Evolutionary conservation across 2,113 vertebrate species (phyloP).

Genomic region (Tiliqua scincoides): DNA sequence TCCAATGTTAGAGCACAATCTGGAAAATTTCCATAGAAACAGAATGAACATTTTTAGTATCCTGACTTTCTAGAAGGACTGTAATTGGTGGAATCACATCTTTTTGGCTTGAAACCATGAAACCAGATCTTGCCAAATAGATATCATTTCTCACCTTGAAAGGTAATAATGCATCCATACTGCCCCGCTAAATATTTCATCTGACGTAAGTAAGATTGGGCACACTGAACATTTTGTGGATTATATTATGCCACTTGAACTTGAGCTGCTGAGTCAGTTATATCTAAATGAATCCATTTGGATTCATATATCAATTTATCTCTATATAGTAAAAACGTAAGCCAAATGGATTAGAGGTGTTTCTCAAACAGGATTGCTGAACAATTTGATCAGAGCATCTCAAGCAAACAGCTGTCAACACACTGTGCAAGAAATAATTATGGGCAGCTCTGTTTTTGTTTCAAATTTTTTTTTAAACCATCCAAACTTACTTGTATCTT

Average conservation of each 20-base stretch:
- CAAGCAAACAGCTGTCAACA: slow-evolving; percentile 20
- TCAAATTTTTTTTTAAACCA: background rate
- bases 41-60: slow-evolving; percentile 8
- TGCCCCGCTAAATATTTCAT: background rate
- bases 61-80: rapidly evolving
- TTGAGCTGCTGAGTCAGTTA: background rate
- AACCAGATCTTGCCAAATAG: background rate
- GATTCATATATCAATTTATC: no score
- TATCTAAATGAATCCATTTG: background rate
- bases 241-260: background rate
- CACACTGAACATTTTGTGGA: background rate
- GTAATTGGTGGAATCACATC: background rate
- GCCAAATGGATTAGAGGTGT: background rate
- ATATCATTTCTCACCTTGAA: slow-evolving; percentile 17
- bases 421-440: background rate
- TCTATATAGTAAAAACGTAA: background rate
- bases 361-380: background rate
- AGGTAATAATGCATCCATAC: background rate
- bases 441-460: background rate
- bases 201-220: background rate
- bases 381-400: background rate
- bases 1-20: slow-evolving; percentile 7
- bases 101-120: slow-evolving; percentile 14
- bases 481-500: slow-evolving; percentile 22
- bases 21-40: slow-evolving; percentile 25